Percentiles rank a stretch among this genome's conserved stretches.
phyloP scores from a whole-genome alignment of 2,113 vertebrate species.

The Aspidoscelis tigris region DNA sequence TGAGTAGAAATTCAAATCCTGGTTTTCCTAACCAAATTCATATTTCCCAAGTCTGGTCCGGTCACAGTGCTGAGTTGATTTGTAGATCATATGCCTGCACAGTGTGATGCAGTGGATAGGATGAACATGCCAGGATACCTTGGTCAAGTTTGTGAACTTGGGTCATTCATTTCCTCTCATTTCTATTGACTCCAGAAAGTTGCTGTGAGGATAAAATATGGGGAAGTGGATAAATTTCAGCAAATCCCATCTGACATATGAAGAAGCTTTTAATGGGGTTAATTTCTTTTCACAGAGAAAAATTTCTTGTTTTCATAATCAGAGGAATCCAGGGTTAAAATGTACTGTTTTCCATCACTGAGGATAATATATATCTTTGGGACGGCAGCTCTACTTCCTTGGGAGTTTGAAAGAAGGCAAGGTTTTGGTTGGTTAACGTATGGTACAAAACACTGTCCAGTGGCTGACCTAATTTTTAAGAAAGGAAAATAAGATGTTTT shows the following conservation, averaged over 20 bases:
- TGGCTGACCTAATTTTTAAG: too few species aligned
- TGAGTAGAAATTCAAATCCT: not conserved
- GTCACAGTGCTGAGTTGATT: not conserved
- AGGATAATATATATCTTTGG: not conserved
- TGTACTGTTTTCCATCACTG: not conserved
- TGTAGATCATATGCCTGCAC: not conserved
- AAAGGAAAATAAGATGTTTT: too few species aligned
- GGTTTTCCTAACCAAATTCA: not conserved
- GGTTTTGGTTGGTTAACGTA: not conserved
- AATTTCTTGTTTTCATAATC: not conserved
- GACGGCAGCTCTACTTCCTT: not conserved
- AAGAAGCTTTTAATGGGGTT: not conserved
- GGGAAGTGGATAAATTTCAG: not conserved
- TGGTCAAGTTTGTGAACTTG: not conserved
- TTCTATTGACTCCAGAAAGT: not conserved
- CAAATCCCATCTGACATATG: not conserved
- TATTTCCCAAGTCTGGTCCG: too few species aligned
- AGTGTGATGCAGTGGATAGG: not conserved
- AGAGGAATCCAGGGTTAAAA: not conserved
- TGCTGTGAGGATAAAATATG: not conserved
- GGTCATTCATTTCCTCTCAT: not conserved
- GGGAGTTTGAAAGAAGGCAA: not conserved
- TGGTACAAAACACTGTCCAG: too few species aligned
- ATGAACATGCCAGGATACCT: too few species aligned
- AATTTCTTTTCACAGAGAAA: not conserved